Conservation (phyloP, 2,888 invertebrate genomes). For the Hesperia comma region DNA sequence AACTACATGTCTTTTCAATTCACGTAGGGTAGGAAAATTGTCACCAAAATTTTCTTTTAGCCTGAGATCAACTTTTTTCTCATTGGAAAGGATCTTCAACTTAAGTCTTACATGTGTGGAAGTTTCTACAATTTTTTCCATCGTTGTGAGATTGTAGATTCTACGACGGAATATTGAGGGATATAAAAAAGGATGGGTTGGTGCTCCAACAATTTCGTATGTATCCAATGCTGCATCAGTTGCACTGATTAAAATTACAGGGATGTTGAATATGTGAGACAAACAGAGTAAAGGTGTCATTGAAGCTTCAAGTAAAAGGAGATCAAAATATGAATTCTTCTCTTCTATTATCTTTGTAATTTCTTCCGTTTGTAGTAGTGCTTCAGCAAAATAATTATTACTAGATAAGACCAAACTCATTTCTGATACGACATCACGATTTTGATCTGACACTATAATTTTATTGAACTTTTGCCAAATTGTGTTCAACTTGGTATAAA, state of each 20-base stretch:
- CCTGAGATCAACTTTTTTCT: constrained; percentile 43
- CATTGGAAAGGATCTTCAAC: background rate
- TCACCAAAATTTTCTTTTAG: constrained; percentile 49
- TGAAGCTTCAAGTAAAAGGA: constrained; percentile 57
- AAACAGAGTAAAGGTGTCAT: constrained; percentile 48
- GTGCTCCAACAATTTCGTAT: constrained; percentile 46
- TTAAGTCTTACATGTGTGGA: constrained; percentile 3
- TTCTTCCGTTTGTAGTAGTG: constrained; percentile 32
- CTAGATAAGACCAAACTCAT: background rate
- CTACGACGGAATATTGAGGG: constrained; percentile 42
- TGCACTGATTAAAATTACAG: constrained; percentile 58
- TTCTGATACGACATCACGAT: constrained; percentile 11
- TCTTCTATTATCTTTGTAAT: constrained; percentile 42
- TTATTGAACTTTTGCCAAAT: constrained; percentile 39
- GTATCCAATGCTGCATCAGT: constrained; percentile 46
- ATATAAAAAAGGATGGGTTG: constrained; percentile 47
- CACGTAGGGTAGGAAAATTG: constrained; percentile 46
- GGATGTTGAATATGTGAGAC: constrained; percentile 56
- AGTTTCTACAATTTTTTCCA: constrained; percentile 49
- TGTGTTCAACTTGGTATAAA: constrained; percentile 58
- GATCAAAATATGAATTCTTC: constrained; percentile 48
- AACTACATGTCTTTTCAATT: constrained; percentile 52
- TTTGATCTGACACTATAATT: constrained; percentile 11
- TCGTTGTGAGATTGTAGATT: constrained; percentile 46
- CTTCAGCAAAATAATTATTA: background rate